These are phyloP conservation scores for Drosophila sturtevanti DNA, from an alignment of 1,140 invertebrate genomes.

Conservation along the genomic window DNA sequence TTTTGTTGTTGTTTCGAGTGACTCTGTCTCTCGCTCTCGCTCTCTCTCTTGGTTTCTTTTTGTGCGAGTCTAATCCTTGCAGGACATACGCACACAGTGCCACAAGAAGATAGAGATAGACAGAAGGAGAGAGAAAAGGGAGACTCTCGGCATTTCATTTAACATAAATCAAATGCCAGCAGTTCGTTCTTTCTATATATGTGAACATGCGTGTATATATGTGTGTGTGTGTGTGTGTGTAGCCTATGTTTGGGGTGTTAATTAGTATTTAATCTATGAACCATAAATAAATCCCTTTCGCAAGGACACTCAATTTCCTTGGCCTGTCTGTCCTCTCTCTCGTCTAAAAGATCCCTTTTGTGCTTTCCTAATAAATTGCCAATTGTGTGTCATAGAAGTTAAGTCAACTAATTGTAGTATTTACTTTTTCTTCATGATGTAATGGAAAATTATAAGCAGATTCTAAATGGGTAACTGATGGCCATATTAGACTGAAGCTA, in stretches of 20 bases:
- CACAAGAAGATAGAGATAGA: slow-evolving; percentile 11
- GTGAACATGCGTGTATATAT: slow-evolving; percentile 27
- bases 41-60: slow-evolving; percentile 40
- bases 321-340: slow-evolving; percentile 7
- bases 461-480: neutral
- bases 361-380: slow-evolving; percentile 67
- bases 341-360: slow-evolving; percentile 45
- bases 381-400: slow-evolving; percentile 71
- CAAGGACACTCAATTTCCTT: slow-evolving; percentile 74
- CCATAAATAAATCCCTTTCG: slow-evolving; percentile 78
- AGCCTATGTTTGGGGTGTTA: slow-evolving; percentile 62
- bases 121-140: neutral
- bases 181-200: slow-evolving; percentile 22
- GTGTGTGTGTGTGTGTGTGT: slow-evolving; percentile 24
- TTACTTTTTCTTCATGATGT: slow-evolving; percentile 38
- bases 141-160: slow-evolving; percentile 44
- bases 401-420: slow-evolving; percentile 75
- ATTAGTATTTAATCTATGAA: slow-evolving; percentile 81
- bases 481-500: neutral
- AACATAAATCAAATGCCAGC: slow-evolving; percentile 75
- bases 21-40: neutral
- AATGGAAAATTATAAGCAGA: neutral
- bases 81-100: slow-evolving; percentile 45
- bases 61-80: slow-evolving; percentile 68
- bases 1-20: slow-evolving; percentile 23